phyloP scores from a whole-genome alignment of 2,888 invertebrate genomes.

The Meliscaeva auricollis region DNA sequence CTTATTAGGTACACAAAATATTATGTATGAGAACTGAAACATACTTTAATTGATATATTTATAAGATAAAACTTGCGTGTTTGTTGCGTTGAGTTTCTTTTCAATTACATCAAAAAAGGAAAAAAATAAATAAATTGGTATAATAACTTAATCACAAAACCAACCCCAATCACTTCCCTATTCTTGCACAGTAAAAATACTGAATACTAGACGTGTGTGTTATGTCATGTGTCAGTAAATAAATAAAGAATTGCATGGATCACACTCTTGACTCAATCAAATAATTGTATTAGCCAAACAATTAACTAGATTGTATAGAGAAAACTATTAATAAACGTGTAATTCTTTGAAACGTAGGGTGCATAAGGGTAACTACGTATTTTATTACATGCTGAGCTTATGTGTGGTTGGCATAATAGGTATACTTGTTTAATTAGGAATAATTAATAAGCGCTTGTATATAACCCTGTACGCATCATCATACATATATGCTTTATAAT shows the following conservation, averaged over 20 bases:
- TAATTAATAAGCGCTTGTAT: too few species aligned
- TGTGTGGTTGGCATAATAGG: too few species aligned
- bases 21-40: conserved; percentile 9
- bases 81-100: background rate
- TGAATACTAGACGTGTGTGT: background rate
- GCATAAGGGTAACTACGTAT: too few species aligned
- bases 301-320: too few species aligned
- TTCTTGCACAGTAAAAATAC: background rate
- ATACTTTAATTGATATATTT: conserved; percentile 5
- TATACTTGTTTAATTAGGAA: too few species aligned
- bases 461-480: too few species aligned
- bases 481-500: too few species aligned
- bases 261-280: background rate
- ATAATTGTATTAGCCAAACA: too few species aligned
- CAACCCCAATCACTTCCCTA: background rate
- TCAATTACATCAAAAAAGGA: background rate
- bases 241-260: conserved; percentile 3
- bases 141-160: conserved; percentile 11
- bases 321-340: too few species aligned
- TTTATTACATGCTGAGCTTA: too few species aligned
- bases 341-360: too few species aligned
- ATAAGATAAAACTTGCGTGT: conserved; percentile 11
- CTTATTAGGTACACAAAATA: background rate
- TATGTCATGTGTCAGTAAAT: background rate
- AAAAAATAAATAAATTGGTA: background rate